Conservation (phyloP, 2,888 invertebrate species). For the Chydorus sphaericus region DNA sequence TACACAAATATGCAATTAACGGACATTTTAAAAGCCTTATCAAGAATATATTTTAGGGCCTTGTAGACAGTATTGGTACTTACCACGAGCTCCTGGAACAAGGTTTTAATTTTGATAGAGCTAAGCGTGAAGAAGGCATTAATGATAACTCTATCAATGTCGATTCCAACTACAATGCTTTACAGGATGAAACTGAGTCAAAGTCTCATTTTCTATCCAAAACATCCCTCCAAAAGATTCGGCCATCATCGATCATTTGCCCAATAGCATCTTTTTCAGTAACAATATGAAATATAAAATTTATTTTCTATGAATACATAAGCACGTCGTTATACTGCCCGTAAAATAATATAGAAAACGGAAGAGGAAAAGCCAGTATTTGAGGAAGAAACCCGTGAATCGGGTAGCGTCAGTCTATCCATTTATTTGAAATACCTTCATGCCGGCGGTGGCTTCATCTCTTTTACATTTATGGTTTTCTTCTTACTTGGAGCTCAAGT, state of each 20-base stretch:
- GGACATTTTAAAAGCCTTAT: background rate
- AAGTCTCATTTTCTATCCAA: background rate
- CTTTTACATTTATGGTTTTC: background rate
- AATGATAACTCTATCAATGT: no score
- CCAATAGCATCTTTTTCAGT: no score
- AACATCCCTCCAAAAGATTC: no score
- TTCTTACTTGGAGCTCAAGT: background rate
- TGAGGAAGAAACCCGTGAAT: background rate
- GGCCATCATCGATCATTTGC: no score
- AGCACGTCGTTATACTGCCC: no score
- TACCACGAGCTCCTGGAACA: constrained; percentile 54
- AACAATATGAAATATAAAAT: no score
- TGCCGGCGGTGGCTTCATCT: background rate
- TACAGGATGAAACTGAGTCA: constrained; percentile 17
- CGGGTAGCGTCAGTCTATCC: background rate
- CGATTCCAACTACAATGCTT: constrained; percentile 22
- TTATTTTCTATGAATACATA: no score
- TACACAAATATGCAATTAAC: no score
- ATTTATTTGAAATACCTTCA: background rate
- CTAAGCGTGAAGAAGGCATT: background rate
- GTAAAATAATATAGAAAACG: no score
- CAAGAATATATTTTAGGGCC: constrained; percentile 30
- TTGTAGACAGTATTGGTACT: constrained; percentile 37
- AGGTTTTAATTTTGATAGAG: constrained; percentile 59
- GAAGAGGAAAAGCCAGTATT: no score